Conservation (phyloP, 2,797 vertebrate species). For the Denticeps clupeoides region DNA sequence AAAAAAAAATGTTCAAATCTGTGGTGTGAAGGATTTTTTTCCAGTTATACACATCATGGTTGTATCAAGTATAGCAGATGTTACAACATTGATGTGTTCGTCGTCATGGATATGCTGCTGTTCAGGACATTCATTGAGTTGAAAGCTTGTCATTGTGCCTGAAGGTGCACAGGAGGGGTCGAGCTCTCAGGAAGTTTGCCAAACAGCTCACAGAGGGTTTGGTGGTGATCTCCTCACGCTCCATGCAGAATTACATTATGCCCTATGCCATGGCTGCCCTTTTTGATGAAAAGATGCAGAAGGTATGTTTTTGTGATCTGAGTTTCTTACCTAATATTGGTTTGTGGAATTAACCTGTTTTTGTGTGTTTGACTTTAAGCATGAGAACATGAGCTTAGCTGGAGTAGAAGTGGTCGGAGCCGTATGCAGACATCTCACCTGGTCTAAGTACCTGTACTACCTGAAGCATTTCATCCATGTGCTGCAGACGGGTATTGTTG, state of each 20-base stretch:
- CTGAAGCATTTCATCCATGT: conserved; percentile 85
- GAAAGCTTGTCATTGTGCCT: no score
- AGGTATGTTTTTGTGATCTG: conserved; percentile 59
- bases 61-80: no score
- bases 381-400: conserved; percentile 81
- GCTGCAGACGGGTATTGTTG: conserved; percentile 70
- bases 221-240: conserved; percentile 68
- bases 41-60: no score
- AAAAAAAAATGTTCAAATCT: no score
- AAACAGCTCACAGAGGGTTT: conserved; percentile 78
- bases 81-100: no score
- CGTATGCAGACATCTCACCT: conserved; percentile 76
- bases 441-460: conserved; percentile 88
- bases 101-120: no score
- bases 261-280: conserved; percentile 82
- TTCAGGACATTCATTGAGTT: no score
- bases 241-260: conserved; percentile 93
- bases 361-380: conserved; percentile 50
- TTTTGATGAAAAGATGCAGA: conserved; percentile 83
- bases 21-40: no score
- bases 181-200: conserved; percentile 81
- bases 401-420: conserved; percentile 85
- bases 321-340: no score
- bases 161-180: conserved; percentile 79
- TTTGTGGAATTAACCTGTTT: background rate